phyloP scores from a whole-genome alignment of 2,888 invertebrate species.

The Thymelicus lineola region DNA sequence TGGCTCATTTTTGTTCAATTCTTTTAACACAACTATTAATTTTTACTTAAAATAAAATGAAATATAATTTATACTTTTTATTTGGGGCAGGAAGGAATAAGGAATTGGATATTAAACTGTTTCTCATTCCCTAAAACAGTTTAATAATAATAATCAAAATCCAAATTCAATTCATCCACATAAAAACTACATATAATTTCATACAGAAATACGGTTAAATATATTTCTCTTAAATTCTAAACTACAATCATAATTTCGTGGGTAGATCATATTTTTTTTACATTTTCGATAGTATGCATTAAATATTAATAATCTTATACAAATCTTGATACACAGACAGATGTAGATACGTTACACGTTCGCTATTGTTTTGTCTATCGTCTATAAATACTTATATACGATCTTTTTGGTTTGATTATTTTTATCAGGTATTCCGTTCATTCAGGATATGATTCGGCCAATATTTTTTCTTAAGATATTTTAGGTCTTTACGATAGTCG shows the following conservation, averaged over 20 bases:
- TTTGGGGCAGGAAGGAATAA: conserved; percentile 43
- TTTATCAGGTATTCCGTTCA: conserved; percentile 79
- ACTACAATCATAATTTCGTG: conserved; percentile 79
- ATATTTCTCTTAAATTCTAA: conserved; percentile 80
- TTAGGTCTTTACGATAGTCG: conserved; percentile 21
- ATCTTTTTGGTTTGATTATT: conserved; percentile 63
- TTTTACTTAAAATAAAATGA: too few species aligned
- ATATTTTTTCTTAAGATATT: conserved; percentile 43
- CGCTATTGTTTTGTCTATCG: conserved; percentile 61
- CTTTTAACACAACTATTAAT: too few species aligned
- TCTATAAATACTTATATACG: conserved; percentile 69
- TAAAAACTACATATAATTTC: conserved; percentile 86
- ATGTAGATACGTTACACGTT: conserved; percentile 63
- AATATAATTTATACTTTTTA: background rate
- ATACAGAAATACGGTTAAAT: conserved; percentile 86
- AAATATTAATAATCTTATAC: conserved; percentile 73
- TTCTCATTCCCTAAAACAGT: conserved; percentile 70
- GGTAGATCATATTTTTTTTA: conserved; percentile 75
- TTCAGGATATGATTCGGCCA: conserved; percentile 74
- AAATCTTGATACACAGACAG: conserved; percentile 57
- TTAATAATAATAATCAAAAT: conserved; percentile 76
- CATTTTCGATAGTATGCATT: conserved; percentile 79
- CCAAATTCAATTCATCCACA: conserved; percentile 80
- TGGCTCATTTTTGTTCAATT: too few species aligned
- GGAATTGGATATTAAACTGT: conserved; percentile 57